A percentile compares a stretch with the other conserved stretches of the same genome.
phyloP scores from a whole-genome alignment of 2,888 invertebrate species.

The Leucophora obtusa region DNA sequence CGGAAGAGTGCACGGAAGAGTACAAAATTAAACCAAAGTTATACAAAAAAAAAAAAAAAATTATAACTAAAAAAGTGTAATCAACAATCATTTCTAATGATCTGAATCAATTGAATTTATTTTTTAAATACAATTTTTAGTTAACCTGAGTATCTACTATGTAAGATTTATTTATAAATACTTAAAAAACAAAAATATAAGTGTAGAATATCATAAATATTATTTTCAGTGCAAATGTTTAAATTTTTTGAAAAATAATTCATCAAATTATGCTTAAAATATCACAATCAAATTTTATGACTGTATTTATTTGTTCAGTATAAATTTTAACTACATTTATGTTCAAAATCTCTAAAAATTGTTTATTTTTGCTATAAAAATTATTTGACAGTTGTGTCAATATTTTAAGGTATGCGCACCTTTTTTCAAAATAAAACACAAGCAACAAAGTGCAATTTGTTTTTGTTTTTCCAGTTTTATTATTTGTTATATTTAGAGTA shows the following conservation, averaged over 20 bases:
- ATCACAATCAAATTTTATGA: neutral
- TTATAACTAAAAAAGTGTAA: constrained; percentile 29
- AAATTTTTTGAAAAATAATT: neutral
- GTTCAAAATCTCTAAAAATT: neutral
- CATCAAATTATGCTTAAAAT: neutral
- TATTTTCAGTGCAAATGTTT: neutral
- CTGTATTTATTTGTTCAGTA: neutral
- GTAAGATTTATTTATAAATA: constrained; percentile 31
- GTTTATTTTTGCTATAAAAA: neutral
- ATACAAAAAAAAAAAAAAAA: constrained; percentile 6
- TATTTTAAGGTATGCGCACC: constrained; percentile 33
- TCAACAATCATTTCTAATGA: constrained; percentile 22
- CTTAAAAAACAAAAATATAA: neutral
- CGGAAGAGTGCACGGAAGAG: neutral
- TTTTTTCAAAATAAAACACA: constrained; percentile 39
- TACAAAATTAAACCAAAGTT: constrained; percentile 21
- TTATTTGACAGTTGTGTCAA: constrained; percentile 51
- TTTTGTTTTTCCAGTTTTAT: constrained; percentile 1
- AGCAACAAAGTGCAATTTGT: neutral
- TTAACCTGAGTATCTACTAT: neutral
- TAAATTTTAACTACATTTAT: neutral
- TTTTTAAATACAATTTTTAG: neutral
- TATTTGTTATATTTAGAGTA: constrained; percentile 21
- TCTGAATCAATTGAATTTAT: neutral
- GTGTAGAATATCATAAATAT: neutral